phyloP scores from a whole-genome alignment of 2,797 vertebrate species.

The Molossus alvarezi region DNA sequence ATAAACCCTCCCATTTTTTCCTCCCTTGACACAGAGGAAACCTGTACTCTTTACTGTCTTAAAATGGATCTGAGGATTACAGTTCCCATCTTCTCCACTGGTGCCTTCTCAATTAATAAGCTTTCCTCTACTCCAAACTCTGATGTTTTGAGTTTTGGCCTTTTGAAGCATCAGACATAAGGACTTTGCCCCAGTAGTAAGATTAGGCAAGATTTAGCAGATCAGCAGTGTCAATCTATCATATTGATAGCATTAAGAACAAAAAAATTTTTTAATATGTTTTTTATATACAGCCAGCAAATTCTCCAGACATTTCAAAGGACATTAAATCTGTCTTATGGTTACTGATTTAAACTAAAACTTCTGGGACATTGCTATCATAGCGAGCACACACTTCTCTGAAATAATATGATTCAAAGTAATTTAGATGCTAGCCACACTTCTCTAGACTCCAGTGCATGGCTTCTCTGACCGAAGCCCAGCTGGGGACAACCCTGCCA shows the following conservation, averaged over 20 bases:
- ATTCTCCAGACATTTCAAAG: neutral
- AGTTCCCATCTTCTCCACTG: neutral
- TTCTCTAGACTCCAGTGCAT: neutral
- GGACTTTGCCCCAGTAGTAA: neutral
- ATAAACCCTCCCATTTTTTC: neutral
- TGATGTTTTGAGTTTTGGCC: neutral
- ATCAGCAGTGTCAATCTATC: neutral
- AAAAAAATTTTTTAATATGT: neutral
- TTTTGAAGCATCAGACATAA: neutral
- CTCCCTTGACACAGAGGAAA: neutral
- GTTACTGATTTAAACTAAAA: neutral
- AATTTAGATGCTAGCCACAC: neutral
- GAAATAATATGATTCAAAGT: constrained; percentile 3
- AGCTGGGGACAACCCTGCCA: neutral
- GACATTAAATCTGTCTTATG: neutral
- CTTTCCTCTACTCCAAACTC: neutral
- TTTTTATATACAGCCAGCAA: neutral
- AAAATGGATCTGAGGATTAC: neutral
- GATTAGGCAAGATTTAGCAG: constrained; percentile 27
- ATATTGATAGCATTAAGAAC: neutral
- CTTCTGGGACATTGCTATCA: neutral
- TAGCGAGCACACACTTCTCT: neutral
- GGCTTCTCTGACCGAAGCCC: neutral
- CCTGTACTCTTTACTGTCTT: neutral
- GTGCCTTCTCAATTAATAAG: neutral